phyloP scores from a whole-genome alignment of 1,140 invertebrate genomes.

The Aphaenogaster ashmeadi region DNA sequence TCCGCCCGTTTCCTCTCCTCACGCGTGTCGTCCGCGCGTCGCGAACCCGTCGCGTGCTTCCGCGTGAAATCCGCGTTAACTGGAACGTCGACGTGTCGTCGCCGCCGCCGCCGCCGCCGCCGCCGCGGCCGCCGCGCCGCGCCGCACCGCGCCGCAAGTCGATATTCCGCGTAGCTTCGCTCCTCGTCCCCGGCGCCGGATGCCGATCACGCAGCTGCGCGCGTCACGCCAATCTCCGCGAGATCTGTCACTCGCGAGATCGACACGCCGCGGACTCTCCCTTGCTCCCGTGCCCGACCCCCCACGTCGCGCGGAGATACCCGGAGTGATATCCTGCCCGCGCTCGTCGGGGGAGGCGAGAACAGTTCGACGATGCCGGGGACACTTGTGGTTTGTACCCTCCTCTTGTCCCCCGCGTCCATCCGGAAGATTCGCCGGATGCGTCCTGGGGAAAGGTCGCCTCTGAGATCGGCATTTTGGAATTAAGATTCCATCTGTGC shows the following conservation, averaged over 20 bases:
- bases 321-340: not conserved
- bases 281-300: not conserved
- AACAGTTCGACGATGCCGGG: too few relatives aligned
- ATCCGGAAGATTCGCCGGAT: not conserved
- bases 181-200: conserved; percentile 17
- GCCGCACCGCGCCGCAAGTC: conserved; percentile 6
- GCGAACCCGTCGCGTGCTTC: conserved; percentile 8
- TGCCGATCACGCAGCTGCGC: conserved; percentile 56
- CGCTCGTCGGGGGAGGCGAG: too few relatives aligned
- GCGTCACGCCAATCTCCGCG: conserved; percentile 25
- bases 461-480: not conserved
- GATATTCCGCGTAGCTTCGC: conserved; percentile 36
- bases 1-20: not conserved
- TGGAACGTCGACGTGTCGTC: conserved; percentile 45
- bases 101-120: not conserved
- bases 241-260: conserved; percentile 23
- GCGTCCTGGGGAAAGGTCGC: not conserved
- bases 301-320: not conserved
- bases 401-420: too few relatives aligned
- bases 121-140: not conserved
- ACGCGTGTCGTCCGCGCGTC: not conserved
- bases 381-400: not conserved
- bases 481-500: not conserved
- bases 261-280: not conserved
- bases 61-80: conserved; percentile 25